A percentile compares a stretch with the other conserved stretches of the same genome.
These are phyloP conservation scores for Sycophaga agraensis DNA, from an alignment of 1,140 invertebrate species.

Conservation along the genomic window DNA sequence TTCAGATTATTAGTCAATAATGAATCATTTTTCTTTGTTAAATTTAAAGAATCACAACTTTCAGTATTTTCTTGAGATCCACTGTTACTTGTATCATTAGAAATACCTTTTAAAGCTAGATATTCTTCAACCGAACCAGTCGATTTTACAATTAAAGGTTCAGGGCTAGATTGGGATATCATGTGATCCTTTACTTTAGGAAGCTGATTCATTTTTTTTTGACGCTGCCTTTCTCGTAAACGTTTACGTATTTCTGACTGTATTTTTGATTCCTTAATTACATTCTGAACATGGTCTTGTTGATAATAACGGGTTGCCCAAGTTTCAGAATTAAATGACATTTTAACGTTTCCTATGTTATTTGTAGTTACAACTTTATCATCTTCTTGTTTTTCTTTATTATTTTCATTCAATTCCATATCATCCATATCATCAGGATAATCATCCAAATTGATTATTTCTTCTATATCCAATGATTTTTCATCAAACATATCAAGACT, in stretches of 20 bases:
- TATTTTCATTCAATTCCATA: slow-evolving; percentile 36
- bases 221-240: slow-evolving; percentile 50
- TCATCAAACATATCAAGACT: slow-evolving; percentile 20
- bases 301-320: slow-evolving; percentile 55
- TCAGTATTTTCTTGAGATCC: background rate
- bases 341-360: slow-evolving; percentile 7
- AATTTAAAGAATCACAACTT: background rate
- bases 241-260: slow-evolving; percentile 56
- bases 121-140: slow-evolving; percentile 55
- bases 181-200: slow-evolving; percentile 34
- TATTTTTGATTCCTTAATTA: slow-evolving; percentile 57
- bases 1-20: background rate
- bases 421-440: slow-evolving; percentile 54
- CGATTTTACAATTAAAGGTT: slow-evolving; percentile 35
- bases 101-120: slow-evolving; percentile 45
- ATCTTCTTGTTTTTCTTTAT: slow-evolving; percentile 25
- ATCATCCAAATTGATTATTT: slow-evolving; percentile 56
- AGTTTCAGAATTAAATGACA: slow-evolving; percentile 41
- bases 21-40: background rate
- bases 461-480: slow-evolving; percentile 41
- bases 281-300: slow-evolving; percentile 54
- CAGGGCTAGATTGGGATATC: slow-evolving; percentile 1
- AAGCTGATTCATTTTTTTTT: slow-evolving; percentile 46
- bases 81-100: background rate
- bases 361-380: slow-evolving; percentile 21